Base-by-base conservation (phyloP, 2,888 invertebrate species). In the Nemoura dubitans region DNA sequence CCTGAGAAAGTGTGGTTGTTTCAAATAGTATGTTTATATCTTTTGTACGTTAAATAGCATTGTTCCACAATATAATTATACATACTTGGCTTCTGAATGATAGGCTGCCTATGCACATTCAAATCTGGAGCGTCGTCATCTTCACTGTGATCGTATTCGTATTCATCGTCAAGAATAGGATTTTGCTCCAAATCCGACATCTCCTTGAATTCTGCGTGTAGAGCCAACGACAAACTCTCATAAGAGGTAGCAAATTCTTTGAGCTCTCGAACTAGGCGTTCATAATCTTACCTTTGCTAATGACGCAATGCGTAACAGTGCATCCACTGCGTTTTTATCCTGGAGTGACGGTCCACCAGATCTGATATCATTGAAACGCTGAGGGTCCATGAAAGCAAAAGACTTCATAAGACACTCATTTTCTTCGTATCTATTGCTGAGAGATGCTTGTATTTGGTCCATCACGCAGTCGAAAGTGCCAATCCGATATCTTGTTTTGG, bases 221-320 rank as follows among this genome's bases (percentile, higher is more conserved):
- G 30, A 30, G 82, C 25, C 30, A 28, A 30, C 7, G 82, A 28
- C 25, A 82, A 30, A 16, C 25, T 30, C 29, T 82, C 82, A 25
- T 82, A 82, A 10, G 82, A 82, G 30, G 82, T 30, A 7, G 82
- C 29, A 82, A 82, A 82, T 25, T 29, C 82, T 30, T 82, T 82
- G 21, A 82, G 82, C 36, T 82, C 82, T 29, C 82, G 82, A 21
- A 29, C 16, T 28, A 82, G 82, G 0, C 30, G 82, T 21, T 82
- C 82, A 82, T 82, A n/a, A 16, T 82, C 82, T n/a, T 1, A 82
- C 36, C 30, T 82, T 82, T 29, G 82, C 1, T 82, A 82, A 30
- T 82, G 82, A 29, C 16, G 82, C 82, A 5, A 82, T 7, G 16
- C 36, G 82, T 28, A 30, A 30, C 29, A 82, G 30, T 30, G 82